Percentiles rank a stretch among this genome's conserved stretches.
These are phyloP conservation scores for Arctopsyche grandis DNA, from an alignment of 1,140 invertebrate species.

Conservation along the genomic window DNA sequence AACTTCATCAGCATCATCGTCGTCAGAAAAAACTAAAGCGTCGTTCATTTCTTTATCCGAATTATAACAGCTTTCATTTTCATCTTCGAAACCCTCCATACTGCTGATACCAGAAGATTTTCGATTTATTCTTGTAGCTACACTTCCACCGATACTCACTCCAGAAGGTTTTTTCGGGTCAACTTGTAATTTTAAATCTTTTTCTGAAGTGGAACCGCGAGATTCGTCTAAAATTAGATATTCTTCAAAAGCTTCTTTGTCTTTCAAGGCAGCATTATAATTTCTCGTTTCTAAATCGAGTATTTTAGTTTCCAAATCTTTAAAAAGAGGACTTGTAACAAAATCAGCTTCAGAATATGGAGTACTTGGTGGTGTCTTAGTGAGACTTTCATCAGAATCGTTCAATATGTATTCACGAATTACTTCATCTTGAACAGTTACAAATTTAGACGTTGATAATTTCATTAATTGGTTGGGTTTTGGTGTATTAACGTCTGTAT, in stretches of 20 bases:
- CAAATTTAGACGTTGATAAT: constrained; percentile 39
- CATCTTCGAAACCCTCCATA: constrained; percentile 59
- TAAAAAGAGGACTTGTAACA: constrained; percentile 41
- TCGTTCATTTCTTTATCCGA: constrained; percentile 75
- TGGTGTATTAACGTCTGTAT: constrained; percentile 37
- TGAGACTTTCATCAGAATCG: constrained; percentile 31
- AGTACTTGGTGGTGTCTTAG: constrained; percentile 47
- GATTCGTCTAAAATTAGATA: constrained; percentile 59
- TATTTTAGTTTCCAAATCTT: constrained; percentile 47
- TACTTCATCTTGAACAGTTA: constrained; percentile 42
- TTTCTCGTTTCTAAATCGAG: constrained; percentile 49
- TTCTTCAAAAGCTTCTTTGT: constrained; percentile 58
- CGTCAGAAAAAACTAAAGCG: constrained; percentile 76
- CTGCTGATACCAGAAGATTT: constrained; percentile 56
- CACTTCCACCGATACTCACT: constrained; percentile 46
- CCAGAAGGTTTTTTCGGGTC: constrained; percentile 52
- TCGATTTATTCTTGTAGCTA: constrained; percentile 51
- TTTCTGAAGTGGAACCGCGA: neutral
- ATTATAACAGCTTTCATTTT: constrained; percentile 70
- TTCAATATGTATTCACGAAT: constrained; percentile 6
- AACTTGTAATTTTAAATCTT: neutral
- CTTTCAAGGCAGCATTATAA: constrained; percentile 55
- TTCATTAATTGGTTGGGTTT: constrained; percentile 40
- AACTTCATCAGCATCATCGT: constrained; percentile 57
- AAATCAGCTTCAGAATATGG: constrained; percentile 33